Evolutionary conservation across 2,888 invertebrate genomes (phyloP).

Genomic region (Mesopsocus fuscifrons): DNA sequence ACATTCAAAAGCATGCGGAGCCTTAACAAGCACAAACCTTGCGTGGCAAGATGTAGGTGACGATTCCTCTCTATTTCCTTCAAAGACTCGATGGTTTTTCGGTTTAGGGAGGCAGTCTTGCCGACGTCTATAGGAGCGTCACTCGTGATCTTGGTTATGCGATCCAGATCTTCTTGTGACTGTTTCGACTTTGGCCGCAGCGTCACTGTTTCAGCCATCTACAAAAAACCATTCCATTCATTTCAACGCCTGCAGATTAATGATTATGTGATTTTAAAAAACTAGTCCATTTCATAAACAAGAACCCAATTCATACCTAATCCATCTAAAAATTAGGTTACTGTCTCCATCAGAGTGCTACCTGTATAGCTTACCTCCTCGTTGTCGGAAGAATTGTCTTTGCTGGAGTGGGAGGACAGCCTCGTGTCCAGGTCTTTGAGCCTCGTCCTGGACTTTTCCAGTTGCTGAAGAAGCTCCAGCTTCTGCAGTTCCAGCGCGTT

Average conservation of each 20-base stretch:
- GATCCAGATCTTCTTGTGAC: constrained; percentile 58
- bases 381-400: constrained; percentile 20
- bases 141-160: constrained; percentile 73
- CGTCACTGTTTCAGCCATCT: neutral
- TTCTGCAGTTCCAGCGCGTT: constrained; percentile 3
- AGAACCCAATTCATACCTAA: too few relatives aligned
- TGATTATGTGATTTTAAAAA: too few relatives aligned
- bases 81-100: constrained; percentile 65
- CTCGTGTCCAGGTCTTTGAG: constrained; percentile 1
- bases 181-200: constrained; percentile 11
- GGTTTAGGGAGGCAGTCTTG: constrained; percentile 35
- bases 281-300: too few relatives aligned
- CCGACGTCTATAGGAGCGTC: constrained; percentile 58
- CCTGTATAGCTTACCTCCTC: constrained; percentile 21
- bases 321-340: too few relatives aligned
- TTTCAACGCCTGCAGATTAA: too few relatives aligned
- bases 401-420: constrained; percentile 15
- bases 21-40: too few relatives aligned
- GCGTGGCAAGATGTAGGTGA: constrained; percentile 68
- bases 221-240: too few relatives aligned
- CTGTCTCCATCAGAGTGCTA: too few relatives aligned
- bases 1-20: too few relatives aligned
- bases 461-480: neutral
- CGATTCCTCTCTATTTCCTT: constrained; percentile 80
- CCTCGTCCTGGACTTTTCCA: neutral